Evolutionary conservation across 2,113 vertebrate genomes (phyloP).

Genomic region (Chrysochloris asiatica): DNA sequence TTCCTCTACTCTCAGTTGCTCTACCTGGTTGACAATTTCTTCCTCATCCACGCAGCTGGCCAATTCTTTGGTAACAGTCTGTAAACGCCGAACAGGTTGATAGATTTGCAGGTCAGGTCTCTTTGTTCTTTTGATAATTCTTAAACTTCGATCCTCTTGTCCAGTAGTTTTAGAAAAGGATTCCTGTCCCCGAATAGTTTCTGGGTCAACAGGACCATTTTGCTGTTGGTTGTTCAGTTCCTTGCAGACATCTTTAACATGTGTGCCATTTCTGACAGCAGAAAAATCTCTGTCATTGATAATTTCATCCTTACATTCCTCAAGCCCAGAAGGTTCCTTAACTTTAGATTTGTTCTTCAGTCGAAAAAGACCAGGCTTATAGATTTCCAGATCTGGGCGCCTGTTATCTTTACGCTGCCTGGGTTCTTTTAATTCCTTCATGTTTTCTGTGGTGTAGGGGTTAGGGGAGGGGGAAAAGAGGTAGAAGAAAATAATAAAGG

Average conservation of each 20-base stretch:
- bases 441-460: conserved; percentile 77
- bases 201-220: conserved; percentile 79
- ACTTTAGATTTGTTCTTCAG: conserved; percentile 83
- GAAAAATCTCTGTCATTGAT: conserved; percentile 58
- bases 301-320: conserved; percentile 74
- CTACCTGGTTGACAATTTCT: conserved; percentile 84
- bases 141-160: conserved; percentile 81
- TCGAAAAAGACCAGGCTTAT: conserved; percentile 89
- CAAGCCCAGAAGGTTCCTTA: conserved; percentile 76
- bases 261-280: conserved; percentile 43
- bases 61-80: conserved; percentile 77
- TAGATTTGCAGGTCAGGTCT: conserved; percentile 97
- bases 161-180: conserved; percentile 48
- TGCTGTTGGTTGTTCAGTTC: conserved; percentile 70
- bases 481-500: neutral
- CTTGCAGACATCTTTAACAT: conserved; percentile 55
- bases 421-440: conserved; percentile 86
- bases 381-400: conserved; percentile 92
- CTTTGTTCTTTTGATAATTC: conserved; percentile 86
- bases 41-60: conserved; percentile 69
- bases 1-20: conserved; percentile 85
- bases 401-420: conserved; percentile 90
- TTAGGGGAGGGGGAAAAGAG: neutral
- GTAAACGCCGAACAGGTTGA: conserved; percentile 92
- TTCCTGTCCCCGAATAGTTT: conserved; percentile 61